A percentile compares a stretch with the other conserved stretches of the same genome.
Evolutionary conservation across 2,113 vertebrate genomes (phyloP).

Genomic region (Conger conger): DNA sequence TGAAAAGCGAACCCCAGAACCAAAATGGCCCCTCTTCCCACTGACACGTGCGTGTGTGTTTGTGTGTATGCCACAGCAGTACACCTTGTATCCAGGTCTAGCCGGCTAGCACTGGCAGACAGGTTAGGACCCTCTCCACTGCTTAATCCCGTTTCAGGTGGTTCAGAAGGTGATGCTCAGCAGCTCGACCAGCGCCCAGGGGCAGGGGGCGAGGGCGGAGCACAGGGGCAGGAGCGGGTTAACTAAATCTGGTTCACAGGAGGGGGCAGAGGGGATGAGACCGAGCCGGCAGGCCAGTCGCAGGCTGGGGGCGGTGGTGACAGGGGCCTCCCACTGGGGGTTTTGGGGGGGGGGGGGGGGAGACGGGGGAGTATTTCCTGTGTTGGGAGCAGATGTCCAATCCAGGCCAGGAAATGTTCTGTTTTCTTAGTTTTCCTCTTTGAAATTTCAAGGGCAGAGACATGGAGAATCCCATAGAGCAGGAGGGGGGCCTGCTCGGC

Average conservation of each 20-base stretch:
- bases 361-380: background rate
- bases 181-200: background rate
- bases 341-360: too few species aligned
- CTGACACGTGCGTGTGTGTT: background rate
- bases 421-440: constrained; percentile 11
- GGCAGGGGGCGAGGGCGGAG: background rate
- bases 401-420: constrained; percentile 3
- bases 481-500: too few species aligned
- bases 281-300: background rate
- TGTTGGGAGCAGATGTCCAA: constrained; percentile 4
- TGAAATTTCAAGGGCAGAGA: background rate
- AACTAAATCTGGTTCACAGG: background rate
- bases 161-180: background rate
- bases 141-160: background rate
- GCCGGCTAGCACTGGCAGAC: background rate
- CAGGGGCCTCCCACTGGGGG: background rate
- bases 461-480: background rate
- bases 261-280: background rate
- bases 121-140: background rate
- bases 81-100: background rate
- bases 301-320: background rate
- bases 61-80: background rate
- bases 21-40: too few species aligned
- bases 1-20: background rate
- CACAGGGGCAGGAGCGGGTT: background rate